These are phyloP conservation scores for Cantharis nigra DNA, from an alignment of 2,888 invertebrate genomes.

Conservation along the genomic window DNA sequence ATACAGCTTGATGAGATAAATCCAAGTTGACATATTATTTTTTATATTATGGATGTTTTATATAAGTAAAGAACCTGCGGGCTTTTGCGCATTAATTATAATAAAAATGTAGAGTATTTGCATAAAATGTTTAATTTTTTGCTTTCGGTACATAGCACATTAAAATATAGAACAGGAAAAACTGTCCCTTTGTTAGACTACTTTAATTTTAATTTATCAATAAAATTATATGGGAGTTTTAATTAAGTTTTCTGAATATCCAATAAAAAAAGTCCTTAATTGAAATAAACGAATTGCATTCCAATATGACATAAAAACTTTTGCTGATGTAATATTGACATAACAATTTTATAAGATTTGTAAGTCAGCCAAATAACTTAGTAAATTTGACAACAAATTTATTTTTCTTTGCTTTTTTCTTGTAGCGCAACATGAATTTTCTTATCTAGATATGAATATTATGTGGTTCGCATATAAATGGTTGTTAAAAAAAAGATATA, in stretches of 20 bases:
- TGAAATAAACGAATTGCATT: neutral
- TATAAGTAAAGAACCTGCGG: too few relatives aligned
- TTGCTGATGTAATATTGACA: neutral
- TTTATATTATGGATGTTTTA: too few relatives aligned
- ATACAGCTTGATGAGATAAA: neutral
- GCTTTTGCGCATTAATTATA: too few relatives aligned
- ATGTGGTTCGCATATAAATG: constrained; percentile 15
- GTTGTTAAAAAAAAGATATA: neutral
- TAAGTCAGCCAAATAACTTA: neutral
- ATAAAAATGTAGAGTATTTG: neutral
- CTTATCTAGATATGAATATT: constrained; percentile 7
- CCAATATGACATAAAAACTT: neutral
- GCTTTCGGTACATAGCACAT: too few relatives aligned
- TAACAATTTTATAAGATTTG: neutral
- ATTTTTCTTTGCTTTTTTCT: constrained; percentile 5
- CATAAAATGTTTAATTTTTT: too few relatives aligned
- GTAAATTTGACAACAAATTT: constrained; percentile 8
- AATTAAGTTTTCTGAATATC: neutral
- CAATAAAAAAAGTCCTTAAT: neutral
- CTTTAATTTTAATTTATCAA: too few relatives aligned
- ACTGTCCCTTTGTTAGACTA: too few relatives aligned
- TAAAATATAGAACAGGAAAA: too few relatives aligned
- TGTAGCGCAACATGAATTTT: constrained; percentile 8
- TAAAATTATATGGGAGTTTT: neutral
- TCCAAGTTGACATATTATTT: neutral